Evolutionary conservation across 1,140 invertebrate genomes (phyloP).

Genomic region (Aphidius gifuensis): DNA sequence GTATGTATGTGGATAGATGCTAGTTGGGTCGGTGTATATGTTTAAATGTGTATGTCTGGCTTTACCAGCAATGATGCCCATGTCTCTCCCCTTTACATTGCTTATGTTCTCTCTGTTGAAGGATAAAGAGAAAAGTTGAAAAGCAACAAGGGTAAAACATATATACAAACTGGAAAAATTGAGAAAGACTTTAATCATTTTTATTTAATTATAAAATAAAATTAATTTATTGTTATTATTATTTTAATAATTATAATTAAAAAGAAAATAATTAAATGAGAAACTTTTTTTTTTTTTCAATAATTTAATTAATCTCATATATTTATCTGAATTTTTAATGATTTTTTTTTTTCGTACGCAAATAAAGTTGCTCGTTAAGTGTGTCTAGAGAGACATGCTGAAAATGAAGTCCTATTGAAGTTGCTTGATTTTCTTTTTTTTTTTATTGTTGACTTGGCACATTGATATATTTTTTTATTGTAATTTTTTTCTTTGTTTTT

Average conservation of each 20-base stretch:
- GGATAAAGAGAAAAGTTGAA: slow-evolving; percentile 17
- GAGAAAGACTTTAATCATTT: slow-evolving; percentile 19
- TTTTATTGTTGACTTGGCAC: not conserved
- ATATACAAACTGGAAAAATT: slow-evolving; percentile 20
- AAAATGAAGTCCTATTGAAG: not conserved
- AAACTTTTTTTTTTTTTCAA: too few relatives aligned
- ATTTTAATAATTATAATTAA: slow-evolving; percentile 14
- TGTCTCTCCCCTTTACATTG: slow-evolving; percentile 2
- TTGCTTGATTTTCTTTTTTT: not conserved
- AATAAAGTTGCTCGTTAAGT: too few relatives aligned
- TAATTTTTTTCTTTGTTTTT: too few relatives aligned
- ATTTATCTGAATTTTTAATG: not conserved
- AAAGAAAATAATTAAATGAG: not conserved
- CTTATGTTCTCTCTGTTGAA: slow-evolving; percentile 5
- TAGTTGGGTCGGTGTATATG: not conserved
- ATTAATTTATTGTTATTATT: slow-evolving; percentile 21
- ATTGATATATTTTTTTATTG: too few relatives aligned
- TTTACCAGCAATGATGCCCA: slow-evolving; percentile 37
- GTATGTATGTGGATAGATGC: slow-evolving; percentile 22
- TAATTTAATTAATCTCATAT: too few relatives aligned
- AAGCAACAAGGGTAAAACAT: slow-evolving; percentile 18
- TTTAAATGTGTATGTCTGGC: slow-evolving; percentile 27
- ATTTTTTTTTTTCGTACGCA: not conserved
- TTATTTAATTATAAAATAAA: not conserved
- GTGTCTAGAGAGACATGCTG: too few relatives aligned